Conservation (phyloP, 92 coral and sea anemone genomes). For the Bergia puertoricense region DNA sequence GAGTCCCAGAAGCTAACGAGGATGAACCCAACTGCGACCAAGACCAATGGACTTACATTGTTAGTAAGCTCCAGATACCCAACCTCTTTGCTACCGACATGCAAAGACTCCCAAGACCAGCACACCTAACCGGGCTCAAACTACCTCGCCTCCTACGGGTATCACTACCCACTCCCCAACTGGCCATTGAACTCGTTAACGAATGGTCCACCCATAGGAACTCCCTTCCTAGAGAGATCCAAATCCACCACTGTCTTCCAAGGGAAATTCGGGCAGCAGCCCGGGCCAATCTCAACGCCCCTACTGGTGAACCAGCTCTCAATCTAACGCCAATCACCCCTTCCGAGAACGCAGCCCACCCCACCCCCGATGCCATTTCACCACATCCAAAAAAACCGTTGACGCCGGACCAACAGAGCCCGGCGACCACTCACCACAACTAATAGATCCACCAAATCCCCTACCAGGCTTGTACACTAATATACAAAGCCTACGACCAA, state of each 20-base stretch:
- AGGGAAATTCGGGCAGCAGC: background rate
- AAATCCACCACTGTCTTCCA: background rate
- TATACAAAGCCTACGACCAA: background rate
- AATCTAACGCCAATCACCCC: too few species aligned
- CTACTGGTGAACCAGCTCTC: background rate
- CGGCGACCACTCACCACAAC: background rate
- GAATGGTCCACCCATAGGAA: background rate
- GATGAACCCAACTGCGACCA: background rate
- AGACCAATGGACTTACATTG: background rate
- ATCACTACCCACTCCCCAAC: background rate
- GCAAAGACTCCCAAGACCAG: background rate
- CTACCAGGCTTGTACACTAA: background rate
- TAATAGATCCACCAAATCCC: too few species aligned
- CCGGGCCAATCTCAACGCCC: background rate
- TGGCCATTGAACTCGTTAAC: background rate
- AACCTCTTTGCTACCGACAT: background rate
- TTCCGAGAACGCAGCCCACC: background rate
- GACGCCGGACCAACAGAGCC: background rate
- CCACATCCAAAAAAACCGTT: background rate
- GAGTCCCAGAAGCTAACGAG: background rate
- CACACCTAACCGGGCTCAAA: background rate
- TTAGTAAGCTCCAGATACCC: background rate
- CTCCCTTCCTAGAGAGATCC: background rate
- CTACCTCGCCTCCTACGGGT: background rate
- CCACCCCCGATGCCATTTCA: background rate